Conservation (phyloP, 2,797 vertebrate species). For the Luscinia luscinia region DNA sequence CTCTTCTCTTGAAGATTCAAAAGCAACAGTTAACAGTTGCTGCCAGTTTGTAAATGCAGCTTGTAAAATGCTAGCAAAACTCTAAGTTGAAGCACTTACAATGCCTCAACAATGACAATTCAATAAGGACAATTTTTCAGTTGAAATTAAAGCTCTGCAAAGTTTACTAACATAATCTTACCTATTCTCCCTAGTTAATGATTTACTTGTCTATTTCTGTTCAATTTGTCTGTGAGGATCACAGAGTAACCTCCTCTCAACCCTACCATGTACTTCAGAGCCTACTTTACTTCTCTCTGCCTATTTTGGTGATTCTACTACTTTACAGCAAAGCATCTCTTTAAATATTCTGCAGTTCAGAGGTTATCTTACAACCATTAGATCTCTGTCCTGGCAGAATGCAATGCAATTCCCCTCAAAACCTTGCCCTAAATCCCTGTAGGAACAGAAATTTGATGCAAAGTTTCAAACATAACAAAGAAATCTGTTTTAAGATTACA, state of each 20-base stretch:
- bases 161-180: not conserved
- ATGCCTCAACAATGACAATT: not conserved
- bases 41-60: not conserved
- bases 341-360: constrained; percentile 17
- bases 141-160: not conserved
- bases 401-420: not conserved
- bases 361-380: not conserved
- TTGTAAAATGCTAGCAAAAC: not conserved
- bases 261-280: not conserved
- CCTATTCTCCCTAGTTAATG: not conserved
- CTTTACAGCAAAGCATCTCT: not conserved
- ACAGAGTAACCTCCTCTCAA: not conserved
- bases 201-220: not conserved
- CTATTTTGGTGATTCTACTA: not conserved
- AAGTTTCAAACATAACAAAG: not conserved
- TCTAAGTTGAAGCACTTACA: not conserved
- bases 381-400: not conserved
- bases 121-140: not conserved
- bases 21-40: not conserved
- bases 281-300: not conserved
- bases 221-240: not conserved
- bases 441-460: not conserved
- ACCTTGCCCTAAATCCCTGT: not conserved
- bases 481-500: constrained; percentile 19
- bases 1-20: not conserved